Conservation (phyloP, 2,888 invertebrate species). For the Lochmaea crataegi region DNA sequence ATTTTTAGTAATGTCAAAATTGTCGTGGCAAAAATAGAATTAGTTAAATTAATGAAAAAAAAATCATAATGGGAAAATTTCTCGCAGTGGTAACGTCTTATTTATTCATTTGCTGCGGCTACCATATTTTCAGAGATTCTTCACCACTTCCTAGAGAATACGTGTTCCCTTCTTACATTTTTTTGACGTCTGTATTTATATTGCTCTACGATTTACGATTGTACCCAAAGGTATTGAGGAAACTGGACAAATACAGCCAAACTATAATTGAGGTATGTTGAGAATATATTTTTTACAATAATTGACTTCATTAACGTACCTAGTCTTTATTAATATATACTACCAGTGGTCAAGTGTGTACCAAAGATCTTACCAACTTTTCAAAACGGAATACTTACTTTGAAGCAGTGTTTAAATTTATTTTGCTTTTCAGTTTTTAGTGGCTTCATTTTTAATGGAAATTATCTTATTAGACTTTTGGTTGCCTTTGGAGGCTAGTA, state of each 20-base stretch:
- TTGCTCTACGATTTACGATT: conserved; percentile 56
- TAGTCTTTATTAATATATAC: no score
- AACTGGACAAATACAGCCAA: conserved; percentile 51
- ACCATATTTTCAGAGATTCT: conserved; percentile 56
- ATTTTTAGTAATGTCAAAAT: conserved; percentile 29
- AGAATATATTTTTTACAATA: no score
- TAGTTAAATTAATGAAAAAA: not conserved
- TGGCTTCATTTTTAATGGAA: conserved; percentile 58
- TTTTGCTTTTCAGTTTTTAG: conserved; percentile 55
- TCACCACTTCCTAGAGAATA: conserved; percentile 50
- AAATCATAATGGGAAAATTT: conserved; percentile 56
- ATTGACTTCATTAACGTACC: no score
- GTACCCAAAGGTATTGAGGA: conserved; percentile 56
- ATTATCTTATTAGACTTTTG: conserved; percentile 60
- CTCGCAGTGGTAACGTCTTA: conserved; percentile 56
- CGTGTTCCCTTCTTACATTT: conserved; percentile 54
- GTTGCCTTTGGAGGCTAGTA: conserved; percentile 58
- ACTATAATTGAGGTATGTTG: conserved; percentile 53
- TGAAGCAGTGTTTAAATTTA: no score
- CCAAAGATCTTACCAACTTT: no score
- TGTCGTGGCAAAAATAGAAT: conserved; percentile 16
- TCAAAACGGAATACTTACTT: not conserved
- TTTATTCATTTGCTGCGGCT: conserved; percentile 53
- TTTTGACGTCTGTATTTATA: conserved; percentile 55
- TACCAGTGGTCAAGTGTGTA: no score